phyloP scores from a whole-genome alignment of 2,113 vertebrate genomes.

The Eidolon helvum region DNA sequence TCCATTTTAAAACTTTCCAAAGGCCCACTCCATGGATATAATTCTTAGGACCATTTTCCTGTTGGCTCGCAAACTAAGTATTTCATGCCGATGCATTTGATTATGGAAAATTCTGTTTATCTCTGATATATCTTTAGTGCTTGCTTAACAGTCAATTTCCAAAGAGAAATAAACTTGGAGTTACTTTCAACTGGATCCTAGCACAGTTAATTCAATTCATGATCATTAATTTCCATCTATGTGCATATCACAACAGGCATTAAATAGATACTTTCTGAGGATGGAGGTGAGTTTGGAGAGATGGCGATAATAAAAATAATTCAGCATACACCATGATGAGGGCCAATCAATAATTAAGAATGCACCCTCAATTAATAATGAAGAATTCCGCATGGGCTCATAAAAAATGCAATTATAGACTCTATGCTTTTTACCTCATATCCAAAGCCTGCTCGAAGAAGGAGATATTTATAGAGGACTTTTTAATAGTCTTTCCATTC shows the following conservation, averaged over 20 bases:
- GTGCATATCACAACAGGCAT: background rate
- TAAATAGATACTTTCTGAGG: background rate
- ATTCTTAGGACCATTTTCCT: background rate
- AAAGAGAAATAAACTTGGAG: background rate
- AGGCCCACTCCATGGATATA: background rate
- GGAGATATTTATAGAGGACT: background rate
- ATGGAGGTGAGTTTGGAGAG: background rate
- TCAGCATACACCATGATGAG: background rate
- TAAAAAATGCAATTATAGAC: background rate
- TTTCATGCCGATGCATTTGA: background rate
- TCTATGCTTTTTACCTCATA: background rate
- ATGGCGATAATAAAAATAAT: background rate
- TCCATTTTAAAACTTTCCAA: background rate
- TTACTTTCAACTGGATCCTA: background rate
- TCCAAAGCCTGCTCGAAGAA: background rate
- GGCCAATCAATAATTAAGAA: constrained; percentile 19
- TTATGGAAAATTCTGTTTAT: background rate
- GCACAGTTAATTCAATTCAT: background rate
- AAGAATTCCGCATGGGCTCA: background rate
- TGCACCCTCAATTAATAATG: background rate
- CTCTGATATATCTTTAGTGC: background rate
- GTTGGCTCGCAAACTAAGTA: background rate
- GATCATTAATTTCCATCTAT: background rate
- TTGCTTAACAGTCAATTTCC: background rate
- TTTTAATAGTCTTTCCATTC: background rate